A percentile compares a stretch with the other conserved stretches of the same genome.
These are phyloP conservation scores for Dasysyrphus tricinctus DNA, from an alignment of 2,888 invertebrate genomes.

Conservation along the genomic window DNA sequence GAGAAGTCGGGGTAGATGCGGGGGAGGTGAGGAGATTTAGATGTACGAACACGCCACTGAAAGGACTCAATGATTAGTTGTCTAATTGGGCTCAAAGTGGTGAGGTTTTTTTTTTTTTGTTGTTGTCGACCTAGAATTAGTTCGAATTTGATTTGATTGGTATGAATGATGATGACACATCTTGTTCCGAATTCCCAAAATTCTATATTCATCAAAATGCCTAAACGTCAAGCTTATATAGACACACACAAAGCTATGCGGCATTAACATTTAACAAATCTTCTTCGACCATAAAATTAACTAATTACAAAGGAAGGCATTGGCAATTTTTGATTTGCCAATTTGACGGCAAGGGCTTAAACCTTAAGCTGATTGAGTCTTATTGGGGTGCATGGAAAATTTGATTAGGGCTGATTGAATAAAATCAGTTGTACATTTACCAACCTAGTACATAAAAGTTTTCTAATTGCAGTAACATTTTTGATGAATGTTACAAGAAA, in stretches of 20 bases:
- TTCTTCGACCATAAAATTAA: constrained; percentile 24
- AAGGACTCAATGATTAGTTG: constrained; percentile 52
- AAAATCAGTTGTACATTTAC: neutral
- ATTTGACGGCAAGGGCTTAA: neutral
- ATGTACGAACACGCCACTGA: constrained; percentile 8
- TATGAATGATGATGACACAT: constrained; percentile 27
- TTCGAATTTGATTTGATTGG: constrained; percentile 57
- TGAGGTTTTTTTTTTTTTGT: constrained; percentile 22
- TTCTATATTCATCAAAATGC: neutral
- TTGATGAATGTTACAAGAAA: too few relatives aligned
- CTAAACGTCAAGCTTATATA: neutral
- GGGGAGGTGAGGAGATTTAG: neutral
- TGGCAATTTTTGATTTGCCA: neutral
- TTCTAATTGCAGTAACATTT: too few relatives aligned
- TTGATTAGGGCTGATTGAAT: neutral
- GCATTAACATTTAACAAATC: neutral
- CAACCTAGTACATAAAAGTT: too few relatives aligned
- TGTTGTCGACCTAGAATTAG: constrained; percentile 59
- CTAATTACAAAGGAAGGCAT: constrained; percentile 28
- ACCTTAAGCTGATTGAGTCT: neutral
- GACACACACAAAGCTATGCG: neutral
- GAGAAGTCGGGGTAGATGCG: too few relatives aligned
- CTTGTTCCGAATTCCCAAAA: neutral
- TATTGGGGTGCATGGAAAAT: neutral
- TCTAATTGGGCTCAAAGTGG: constrained; percentile 52